Base-by-base conservation (phyloP, 2,888 invertebrate genomes). In the Aplocera efformata region DNA sequence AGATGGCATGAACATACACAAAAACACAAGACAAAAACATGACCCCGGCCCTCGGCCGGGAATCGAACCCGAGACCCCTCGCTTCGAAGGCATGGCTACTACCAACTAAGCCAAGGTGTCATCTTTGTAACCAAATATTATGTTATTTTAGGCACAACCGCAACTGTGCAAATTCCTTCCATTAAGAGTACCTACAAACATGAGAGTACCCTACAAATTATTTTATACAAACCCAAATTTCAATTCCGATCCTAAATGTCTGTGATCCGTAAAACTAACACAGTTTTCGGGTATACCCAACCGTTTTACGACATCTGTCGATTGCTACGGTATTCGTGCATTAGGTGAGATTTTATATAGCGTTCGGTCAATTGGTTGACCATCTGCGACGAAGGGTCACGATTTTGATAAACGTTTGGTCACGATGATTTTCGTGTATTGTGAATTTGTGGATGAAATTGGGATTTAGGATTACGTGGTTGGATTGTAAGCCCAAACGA, bases 341-440 rank as follows among this genome's bases (percentile, higher is more conserved):
- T 78, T 79, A 79, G 72, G 67, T 71, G 72, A 67, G 72, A 74
- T 77, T 79, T 74, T 70, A 67, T 67, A 70, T 69, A 68, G 65
- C 51, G 54, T 63, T 63, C 69, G 77, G 79, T 79, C 79, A 81
- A 84, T 84, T 71, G 82, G 61, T 62, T 69, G 80, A 72, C 82
- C 85, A 85, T 85, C 84, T 85, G 84, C 67, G 74, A 47, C 58
- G 48, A 56, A 52, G 54, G 51, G 57, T 58, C 56, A 48, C 53
- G 52, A 50, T 58, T 64, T 63, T 64, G 61, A 68, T 66, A 68
- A 67, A 58, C 56, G 65, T 61, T 50, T 56, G 62, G 74, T 69
- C 67, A 71, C 62, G 68, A 60, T 60, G 60, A 72, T 59, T 67
- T 57, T 60, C 56, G 37, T 27, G 21, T 17, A 17, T 20, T 35